Evolutionary conservation across 2,888 invertebrate genomes (phyloP), one percentile per base, ranked within the genome.

Genomic region (Drosophila yooni): DNA sequence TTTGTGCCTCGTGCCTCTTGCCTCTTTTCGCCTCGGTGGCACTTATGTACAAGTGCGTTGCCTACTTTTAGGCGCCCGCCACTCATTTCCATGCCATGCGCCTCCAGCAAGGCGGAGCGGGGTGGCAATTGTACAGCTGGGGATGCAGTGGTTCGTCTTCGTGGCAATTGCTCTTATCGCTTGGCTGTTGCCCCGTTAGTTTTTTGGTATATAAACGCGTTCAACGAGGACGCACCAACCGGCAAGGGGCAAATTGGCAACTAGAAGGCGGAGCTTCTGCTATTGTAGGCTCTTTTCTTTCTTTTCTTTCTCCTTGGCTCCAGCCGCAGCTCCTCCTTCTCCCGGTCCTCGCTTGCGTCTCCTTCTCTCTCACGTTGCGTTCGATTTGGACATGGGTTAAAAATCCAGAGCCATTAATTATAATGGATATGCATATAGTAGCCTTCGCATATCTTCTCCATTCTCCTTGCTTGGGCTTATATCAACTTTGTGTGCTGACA

Each of bases 141-240:
- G 33, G 33, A 48, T 48, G 31, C 59, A 51, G 70, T 62, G 53
- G 59, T 78, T 67, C 74, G 77, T 74, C 80, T 73, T 79, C 65
- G 60, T 80, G 68, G 77, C 76, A 76, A 79, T 80, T 80, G 68
- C 72, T 81, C 83, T 86, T 88, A 81, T 86, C 79, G 74, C 83
- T 74, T 86, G 74, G 27, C 56, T 29, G 56, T 74, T 81, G 76
- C 68, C 70, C 68, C 70, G 78, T 73, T 78, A 76, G 77, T 76
- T 82, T 85, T 84, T 88, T 54, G 88, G 86, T 86, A 83, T 73
- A 86, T 88, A 86, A 79, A 78, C 80, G 83, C 87, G 87, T 76
- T 73, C 62, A 73, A 62, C 66, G 73, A 65, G 79, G 71, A 79
- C 81, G 74, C 84, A 86, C 75, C 87, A 57, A 57, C 57, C 31